These are phyloP conservation scores for Chroicocephalus ridibundus DNA, from an alignment of 2,113 vertebrate genomes.

Conservation along the genomic window DNA sequence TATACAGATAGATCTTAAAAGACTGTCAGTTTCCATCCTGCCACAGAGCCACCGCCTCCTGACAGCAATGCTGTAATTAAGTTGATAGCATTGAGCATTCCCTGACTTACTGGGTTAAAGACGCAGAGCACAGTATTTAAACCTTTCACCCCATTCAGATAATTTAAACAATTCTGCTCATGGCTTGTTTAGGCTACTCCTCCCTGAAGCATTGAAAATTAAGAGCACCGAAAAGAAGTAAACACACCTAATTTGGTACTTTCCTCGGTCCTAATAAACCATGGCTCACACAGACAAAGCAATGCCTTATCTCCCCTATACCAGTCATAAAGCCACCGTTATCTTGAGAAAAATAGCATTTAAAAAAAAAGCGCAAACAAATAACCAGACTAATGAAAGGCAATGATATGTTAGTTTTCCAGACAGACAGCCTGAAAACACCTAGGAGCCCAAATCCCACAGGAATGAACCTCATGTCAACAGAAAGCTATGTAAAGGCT, in stretches of 20 bases:
- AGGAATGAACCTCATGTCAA: not conserved
- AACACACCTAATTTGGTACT: not conserved
- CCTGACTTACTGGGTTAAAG: not conserved
- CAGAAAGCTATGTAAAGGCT: not conserved
- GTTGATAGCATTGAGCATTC: not conserved
- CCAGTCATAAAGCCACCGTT: not conserved
- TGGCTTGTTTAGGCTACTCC: not conserved
- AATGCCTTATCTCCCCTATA: not conserved
- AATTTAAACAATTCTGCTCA: not conserved
- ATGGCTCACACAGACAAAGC: not conserved
- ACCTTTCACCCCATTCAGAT: not conserved
- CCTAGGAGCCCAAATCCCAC: not conserved
- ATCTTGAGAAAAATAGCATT: not conserved
- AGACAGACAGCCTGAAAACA: not conserved
- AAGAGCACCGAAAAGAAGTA: not conserved
- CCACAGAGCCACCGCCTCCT: not conserved
- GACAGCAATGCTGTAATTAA: not conserved
- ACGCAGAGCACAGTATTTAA: not conserved
- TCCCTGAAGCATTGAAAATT: not conserved
- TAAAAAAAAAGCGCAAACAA: not conserved
- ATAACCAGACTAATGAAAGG: not conserved
- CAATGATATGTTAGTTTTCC: not conserved
- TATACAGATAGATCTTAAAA: not conserved
- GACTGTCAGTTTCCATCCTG: not conserved
- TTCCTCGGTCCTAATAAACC: not conserved